Base-by-base conservation (phyloP, 2,797 vertebrate species). In the Peromyscus attwateri region DNA sequence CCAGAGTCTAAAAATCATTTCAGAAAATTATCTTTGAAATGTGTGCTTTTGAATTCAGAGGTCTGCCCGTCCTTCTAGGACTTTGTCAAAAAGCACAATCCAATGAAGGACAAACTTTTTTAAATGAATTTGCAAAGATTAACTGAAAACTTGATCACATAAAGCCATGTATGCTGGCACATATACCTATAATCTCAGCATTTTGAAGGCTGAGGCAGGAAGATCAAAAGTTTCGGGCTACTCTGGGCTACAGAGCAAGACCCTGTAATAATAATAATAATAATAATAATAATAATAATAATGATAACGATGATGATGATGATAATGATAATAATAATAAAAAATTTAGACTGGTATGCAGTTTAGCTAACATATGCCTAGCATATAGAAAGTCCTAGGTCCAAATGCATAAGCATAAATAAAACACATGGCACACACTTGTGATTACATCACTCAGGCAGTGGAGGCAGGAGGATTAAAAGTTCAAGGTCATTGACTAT, bases 131-230 rank as follows among this genome's bases (percentile, higher is more conserved):
- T 94, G 90, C 96, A 95, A 90, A 98, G 90, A 55, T 91, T 85
- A 87, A 87, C 89, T 83, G 84, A 96, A 97, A 97, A 92, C 92
- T 77, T 94, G 94, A 96, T 95, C 85, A 95, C 76, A 91, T 96
- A 82, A 77, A 97, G 6, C 27, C 34, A 57, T 55, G 49, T 68
- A 19, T 29, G 31, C 19, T n/a, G 31, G 21, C 46, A 87, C 34
- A 71, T 3, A 71, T 3, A 3, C 70, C 16, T 88, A 5, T 73
- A 55, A 73, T 73, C 68, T 40, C n/a, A 73, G n/a, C 49, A 55
- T 40, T 88, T 25, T 31, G 70, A 37, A 88, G 17, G 52, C n/a
- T 88, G 83, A 73, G 25, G 25, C 49, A 73, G n/a, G 52, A 88
- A 14, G 52, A 40, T 40, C 25, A 40, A 88, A 52, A 88, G 49